These are phyloP conservation scores for Hippolais icterina DNA, from an alignment of 2,113 vertebrate genomes.

Conservation along the genomic window DNA sequence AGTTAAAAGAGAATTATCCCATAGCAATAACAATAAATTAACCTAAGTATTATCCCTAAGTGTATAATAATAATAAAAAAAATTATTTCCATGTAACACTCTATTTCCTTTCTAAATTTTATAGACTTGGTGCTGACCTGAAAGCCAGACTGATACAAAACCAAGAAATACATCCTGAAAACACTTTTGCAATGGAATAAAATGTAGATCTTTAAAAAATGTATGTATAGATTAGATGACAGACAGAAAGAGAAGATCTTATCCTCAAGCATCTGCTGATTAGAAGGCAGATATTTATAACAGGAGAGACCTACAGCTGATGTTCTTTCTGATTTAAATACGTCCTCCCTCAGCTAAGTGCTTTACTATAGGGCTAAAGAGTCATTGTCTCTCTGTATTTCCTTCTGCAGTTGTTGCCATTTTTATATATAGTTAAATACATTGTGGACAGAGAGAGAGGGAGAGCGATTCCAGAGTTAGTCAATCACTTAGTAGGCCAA, in stretches of 20 bases:
- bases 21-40: slow-evolving; percentile 16
- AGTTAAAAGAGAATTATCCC: not conserved
- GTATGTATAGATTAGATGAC: not conserved
- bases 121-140: not conserved
- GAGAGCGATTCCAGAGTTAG: not conserved
- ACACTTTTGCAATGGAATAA: not conserved
- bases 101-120: not conserved
- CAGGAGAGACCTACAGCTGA: not conserved
- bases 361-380: not conserved
- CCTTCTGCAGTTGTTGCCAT: not conserved
- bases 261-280: not conserved
- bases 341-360: not conserved
- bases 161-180: not conserved
- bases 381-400: not conserved
- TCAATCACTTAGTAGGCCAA: not conserved
- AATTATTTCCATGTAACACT: not conserved
- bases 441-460: not conserved
- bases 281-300: slow-evolving; percentile 2
- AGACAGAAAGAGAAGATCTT: not conserved
- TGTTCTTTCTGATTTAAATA: not conserved
- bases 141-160: not conserved
- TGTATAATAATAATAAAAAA: slow-evolving; percentile 21
- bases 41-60: not conserved
- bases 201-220: not conserved
- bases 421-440: not conserved